Evolutionary conservation across 2,888 invertebrate species (phyloP), one percentile per base, ranked within the genome.

Genomic region (Limnephilus rhombicus): DNA sequence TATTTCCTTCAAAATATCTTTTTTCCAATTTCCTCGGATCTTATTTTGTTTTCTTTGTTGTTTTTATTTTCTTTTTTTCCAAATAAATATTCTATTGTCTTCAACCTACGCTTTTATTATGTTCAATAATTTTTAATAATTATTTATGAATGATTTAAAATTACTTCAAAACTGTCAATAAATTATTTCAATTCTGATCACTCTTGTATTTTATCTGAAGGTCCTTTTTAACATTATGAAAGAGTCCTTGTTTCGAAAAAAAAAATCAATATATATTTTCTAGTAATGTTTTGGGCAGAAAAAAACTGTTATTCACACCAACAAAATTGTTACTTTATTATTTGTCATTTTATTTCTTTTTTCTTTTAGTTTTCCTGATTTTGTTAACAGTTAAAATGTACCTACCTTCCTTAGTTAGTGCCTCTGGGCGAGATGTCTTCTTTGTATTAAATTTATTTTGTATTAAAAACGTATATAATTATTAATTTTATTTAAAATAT

Each of bases 401-500:
- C 68, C 68, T 68, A 68, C 68, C 68, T 68, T 68, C 68, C 68
- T 68, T 68, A 68, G 68, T n/a, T 68, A 68, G 13, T 18, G 82
- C 34, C 82, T 15, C 82, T 83, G 34, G 82, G 34, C 34, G 12
- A 83, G 34, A 31, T 34, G 82, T 83, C 82, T 53, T 31, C 49
- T 88, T 49, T 88, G 68, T 88, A 68, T 88, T 88, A 88, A 88
- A 88, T 88, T 68, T 91, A 91, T 91, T 91, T 91, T 91, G 82
- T 91, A 91, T 80, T 88, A 91, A 91, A 91, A 81, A 53, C 53
- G 49, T 88, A 80, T 91, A 45, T 80, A 68, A 68, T 68, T n/a
- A n/a, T 41, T 90, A 90, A 90, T 85, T 88, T 91, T 85, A 91
- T 88, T 82, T 83, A 53, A 82, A 91, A 91, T 85, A 91, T 88